Base-by-base conservation (phyloP, 2,888 invertebrate species). In the Habroteleia sp. region DNA sequence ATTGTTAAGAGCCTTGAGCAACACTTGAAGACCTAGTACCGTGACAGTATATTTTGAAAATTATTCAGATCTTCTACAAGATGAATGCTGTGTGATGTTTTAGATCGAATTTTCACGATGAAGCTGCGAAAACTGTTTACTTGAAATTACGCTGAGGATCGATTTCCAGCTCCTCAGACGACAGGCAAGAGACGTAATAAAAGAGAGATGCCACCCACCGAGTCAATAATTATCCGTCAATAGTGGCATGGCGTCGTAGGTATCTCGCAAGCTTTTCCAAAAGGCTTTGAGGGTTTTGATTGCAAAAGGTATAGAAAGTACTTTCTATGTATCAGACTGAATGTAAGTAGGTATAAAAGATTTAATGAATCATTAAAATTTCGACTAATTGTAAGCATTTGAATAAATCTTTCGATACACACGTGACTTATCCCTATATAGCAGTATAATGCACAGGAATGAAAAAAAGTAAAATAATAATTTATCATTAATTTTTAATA, bases 221-320 rank as follows among this genome's bases (percentile, higher is more conserved):
- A 37, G 82, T 79, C 83, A 81, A 83, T 84, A 82, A 75, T 80
- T 81, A 50, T 76, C 62, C 81, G 74, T 81, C 79, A 82, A 84
- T 82, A 33, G 39, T 41, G 83, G 79, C 75, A 50, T 65, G 74
- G 56, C 75, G 63, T 77, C 42, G 77, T 60, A 76, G 71, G 75
- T 77, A 78, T 65, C 77, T 80, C 68, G 79, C 77, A 72, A 80
- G 76, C 58, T 80, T 79, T 82, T 81, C 79, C 79, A 78, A 76
- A 76, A 72, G 46, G 63, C 50, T 68, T 74, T 77, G 65, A 78
- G 77, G 79, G 72, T 78, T 50, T 80, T 81, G 79, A 80, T 80
- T 68, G 66, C 60, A 33, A 42, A 52, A 71, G 63, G 23, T 2
- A 16, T 23, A 14, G 3, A 35, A 39, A 16, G n/a, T 2, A 16